These are phyloP conservation scores for Megaustenia siamemsis DNA, from an alignment of 2,888 invertebrate species.

Conservation along the genomic window DNA sequence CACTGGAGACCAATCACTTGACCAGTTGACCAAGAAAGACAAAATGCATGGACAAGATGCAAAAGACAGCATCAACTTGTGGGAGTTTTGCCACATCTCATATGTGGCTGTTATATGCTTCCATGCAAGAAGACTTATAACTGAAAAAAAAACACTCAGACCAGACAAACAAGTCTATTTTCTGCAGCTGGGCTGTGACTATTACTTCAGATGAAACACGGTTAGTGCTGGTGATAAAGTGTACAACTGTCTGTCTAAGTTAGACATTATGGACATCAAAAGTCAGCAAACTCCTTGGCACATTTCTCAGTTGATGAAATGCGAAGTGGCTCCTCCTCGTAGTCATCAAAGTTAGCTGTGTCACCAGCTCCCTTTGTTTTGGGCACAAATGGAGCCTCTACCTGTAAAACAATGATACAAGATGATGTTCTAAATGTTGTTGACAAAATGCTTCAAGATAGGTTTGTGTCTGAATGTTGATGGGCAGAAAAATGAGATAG, in stretches of 20 bases:
- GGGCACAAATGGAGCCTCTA: constrained; percentile 99
- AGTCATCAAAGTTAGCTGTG: constrained; percentile 99
- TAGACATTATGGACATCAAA: constrained; percentile 80
- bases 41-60: not conserved
- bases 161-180: not conserved
- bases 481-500: no score
- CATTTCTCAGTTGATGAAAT: constrained; percentile 99
- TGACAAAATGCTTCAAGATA: no score
- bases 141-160: not conserved
- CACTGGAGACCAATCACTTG: not conserved
- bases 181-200: not conserved
- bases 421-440: no score
- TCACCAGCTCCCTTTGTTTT: constrained; percentile 99
- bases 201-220: constrained; percentile 10
- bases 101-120: not conserved
- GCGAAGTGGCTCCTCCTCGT: constrained; percentile 98
- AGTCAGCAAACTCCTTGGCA: constrained; percentile 99
- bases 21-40: not conserved
- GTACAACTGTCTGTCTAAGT: constrained; percentile 19
- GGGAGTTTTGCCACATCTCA: constrained; percentile 7
- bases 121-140: constrained; percentile 14
- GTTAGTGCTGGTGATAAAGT: constrained; percentile 22
- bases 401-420: constrained; percentile 80
- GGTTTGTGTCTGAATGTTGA: no score
- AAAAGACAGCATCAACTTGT: not conserved